These are phyloP conservation scores for Dolichoris vasculosae DNA, from an alignment of 1,140 invertebrate species.

Conservation along the genomic window DNA sequence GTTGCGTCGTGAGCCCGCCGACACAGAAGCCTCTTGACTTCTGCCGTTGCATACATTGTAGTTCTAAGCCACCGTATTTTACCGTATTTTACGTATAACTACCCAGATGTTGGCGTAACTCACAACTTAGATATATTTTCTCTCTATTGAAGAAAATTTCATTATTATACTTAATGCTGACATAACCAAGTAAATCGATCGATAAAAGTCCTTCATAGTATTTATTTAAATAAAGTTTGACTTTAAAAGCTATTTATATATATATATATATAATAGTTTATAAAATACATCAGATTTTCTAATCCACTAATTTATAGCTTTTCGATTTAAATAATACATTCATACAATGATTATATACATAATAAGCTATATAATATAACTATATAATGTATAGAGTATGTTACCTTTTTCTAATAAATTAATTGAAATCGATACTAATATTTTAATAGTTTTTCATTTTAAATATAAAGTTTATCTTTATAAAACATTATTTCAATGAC, in stretches of 20 bases:
- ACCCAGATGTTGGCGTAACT: background rate
- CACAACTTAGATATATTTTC: background rate
- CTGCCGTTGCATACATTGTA: background rate
- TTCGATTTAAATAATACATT: too few relatives aligned
- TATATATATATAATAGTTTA: too few relatives aligned
- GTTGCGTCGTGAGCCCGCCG: constrained; percentile 16
- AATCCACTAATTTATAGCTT: too few relatives aligned
- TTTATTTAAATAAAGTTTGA: background rate
- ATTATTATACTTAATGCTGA: background rate
- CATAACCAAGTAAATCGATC: background rate
- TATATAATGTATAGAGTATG: too few relatives aligned
- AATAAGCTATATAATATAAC: too few relatives aligned
- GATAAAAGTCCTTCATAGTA: background rate
- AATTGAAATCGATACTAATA: too few relatives aligned
- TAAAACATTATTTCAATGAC: too few relatives aligned
- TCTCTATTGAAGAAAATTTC: background rate
- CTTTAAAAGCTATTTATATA: background rate
- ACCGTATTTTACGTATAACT: background rate
- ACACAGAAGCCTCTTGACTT: constrained; percentile 25
- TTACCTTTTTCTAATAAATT: too few relatives aligned
- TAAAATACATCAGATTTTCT: too few relatives aligned
- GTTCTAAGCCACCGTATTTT: background rate
- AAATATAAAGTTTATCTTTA: too few relatives aligned
- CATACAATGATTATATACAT: too few relatives aligned
- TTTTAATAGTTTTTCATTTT: too few relatives aligned